phyloP scores from a whole-genome alignment of 2,113 vertebrate genomes.

The Anthoscopus minutus region DNA sequence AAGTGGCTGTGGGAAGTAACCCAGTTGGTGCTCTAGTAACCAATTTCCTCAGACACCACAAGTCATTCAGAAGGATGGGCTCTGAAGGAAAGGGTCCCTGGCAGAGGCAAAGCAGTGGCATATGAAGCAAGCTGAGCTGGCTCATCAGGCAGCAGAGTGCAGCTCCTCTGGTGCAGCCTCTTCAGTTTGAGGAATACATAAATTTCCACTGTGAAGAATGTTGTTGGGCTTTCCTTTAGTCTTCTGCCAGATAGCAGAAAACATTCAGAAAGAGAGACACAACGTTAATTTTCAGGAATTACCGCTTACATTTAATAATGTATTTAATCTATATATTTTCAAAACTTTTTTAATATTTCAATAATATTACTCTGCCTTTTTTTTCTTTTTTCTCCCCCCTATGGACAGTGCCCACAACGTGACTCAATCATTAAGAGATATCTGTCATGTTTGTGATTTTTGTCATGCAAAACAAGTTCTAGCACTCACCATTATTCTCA shows the following conservation, averaged over 20 bases:
- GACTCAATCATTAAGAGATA: not conserved
- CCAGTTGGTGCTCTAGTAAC: not conserved
- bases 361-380: not conserved
- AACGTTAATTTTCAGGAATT: not conserved
- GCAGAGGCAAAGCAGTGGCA: not conserved
- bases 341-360: no score
- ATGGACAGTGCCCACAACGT: not conserved
- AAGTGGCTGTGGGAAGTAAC: not conserved
- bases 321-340: not conserved
- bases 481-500: not conserved
- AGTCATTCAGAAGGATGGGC: not conserved
- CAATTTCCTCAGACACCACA: not conserved
- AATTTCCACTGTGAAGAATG: not conserved
- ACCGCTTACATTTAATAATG: not conserved
- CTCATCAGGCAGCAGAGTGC: rapidly evolving
- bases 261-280: not conserved
- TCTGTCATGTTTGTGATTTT: not conserved
- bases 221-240: not conserved
- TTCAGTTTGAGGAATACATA: not conserved
- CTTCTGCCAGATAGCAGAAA: not conserved
- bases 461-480: not conserved
- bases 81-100: not conserved
- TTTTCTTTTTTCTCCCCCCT: rapidly evolving
- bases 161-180: not conserved
- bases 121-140: not conserved